These are phyloP conservation scores for Ptilorrhoa leucosticta DNA, from an alignment of 2,113 vertebrate genomes.

Conservation along the genomic window DNA sequence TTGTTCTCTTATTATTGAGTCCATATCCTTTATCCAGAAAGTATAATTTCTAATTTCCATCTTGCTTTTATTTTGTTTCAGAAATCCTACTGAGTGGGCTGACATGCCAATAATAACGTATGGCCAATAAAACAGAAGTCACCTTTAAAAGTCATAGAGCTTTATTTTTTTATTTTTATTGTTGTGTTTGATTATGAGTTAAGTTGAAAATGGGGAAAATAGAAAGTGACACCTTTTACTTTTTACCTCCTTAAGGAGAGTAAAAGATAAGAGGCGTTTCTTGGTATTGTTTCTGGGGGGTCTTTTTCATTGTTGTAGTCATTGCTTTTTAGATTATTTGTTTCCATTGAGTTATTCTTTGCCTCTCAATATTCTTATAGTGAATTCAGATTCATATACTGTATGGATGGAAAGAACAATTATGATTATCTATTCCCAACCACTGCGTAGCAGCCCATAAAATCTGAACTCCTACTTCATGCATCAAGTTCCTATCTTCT, in stretches of 20 bases:
- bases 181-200: background rate
- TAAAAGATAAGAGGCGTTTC: background rate
- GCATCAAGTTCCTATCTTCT: background rate
- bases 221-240: background rate
- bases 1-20: background rate
- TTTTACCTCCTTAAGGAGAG: accelerated
- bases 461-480: background rate
- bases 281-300: accelerated
- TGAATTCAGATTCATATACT: background rate
- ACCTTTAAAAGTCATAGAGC: background rate
- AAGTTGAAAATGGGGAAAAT: background rate
- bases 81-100: background rate
- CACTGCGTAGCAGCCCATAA: background rate
- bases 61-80: background rate
- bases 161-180: background rate
- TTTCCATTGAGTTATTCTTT: background rate
- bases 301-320: background rate
- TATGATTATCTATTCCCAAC: background rate
- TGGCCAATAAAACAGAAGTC: background rate
- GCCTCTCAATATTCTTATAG: background rate
- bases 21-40: background rate
- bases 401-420: background rate
- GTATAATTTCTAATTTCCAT: background rate
- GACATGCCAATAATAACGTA: background rate
- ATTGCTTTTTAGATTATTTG: background rate